Evolutionary conservation across 2,113 vertebrate genomes (phyloP).

Genomic region (Leptodactylus fuscus): DNA sequence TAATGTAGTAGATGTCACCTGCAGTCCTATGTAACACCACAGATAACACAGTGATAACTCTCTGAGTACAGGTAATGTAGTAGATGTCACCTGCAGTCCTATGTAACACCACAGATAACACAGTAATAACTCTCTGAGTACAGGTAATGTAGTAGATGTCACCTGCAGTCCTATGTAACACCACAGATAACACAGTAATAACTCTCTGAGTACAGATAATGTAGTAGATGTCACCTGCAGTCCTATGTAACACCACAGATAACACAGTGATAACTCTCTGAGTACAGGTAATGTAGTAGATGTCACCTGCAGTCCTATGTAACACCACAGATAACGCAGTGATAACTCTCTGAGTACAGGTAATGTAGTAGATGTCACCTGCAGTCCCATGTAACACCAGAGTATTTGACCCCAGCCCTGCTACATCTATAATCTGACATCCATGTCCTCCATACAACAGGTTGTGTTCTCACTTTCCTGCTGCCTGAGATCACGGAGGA

Average conservation of each 20-base stretch:
- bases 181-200: not conserved
- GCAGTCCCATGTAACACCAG: not conserved
- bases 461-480: constrained; percentile 1
- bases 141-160: too few species aligned
- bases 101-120: too few species aligned
- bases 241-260: constrained; percentile 3
- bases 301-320: constrained; percentile 1
- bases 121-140: too few species aligned
- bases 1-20: too few species aligned
- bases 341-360: too few species aligned
- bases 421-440: not conserved
- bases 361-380: not conserved
- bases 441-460: constrained; percentile 1
- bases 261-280: not conserved
- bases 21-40: too few species aligned
- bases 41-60: too few species aligned
- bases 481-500: not conserved
- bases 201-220: not conserved
- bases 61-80: too few species aligned
- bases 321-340: too few species aligned
- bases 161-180: not conserved
- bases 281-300: not conserved
- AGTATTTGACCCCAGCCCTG: not conserved
- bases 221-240: not conserved
- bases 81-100: too few species aligned